These are phyloP conservation scores for Chlorocebus sabaeus DNA, from an alignment of 2,113 vertebrate species.

Conservation along the genomic window DNA sequence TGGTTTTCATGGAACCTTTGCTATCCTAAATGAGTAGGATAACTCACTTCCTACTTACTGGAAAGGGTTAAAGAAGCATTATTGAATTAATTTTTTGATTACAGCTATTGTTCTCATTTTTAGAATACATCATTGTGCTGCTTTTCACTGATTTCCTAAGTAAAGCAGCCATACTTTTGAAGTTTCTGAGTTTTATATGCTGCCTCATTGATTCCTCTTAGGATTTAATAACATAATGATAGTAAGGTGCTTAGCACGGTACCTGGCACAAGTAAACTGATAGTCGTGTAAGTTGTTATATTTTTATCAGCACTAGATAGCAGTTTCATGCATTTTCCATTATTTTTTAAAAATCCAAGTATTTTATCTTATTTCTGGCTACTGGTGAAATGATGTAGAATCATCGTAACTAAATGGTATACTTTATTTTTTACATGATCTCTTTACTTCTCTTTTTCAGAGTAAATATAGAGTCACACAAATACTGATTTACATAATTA, in stretches of 20 bases:
- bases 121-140: neutral
- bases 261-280: neutral
- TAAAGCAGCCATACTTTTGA: neutral
- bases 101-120: neutral
- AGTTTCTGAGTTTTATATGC: neutral
- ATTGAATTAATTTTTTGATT: neutral
- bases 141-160: neutral
- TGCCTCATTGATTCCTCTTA: conserved; percentile 10
- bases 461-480: neutral
- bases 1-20: neutral
- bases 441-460: neutral
- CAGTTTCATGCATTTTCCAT: neutral
- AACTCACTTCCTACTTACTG: neutral
- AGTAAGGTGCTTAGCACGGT: neutral
- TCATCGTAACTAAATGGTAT: neutral
- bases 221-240: neutral
- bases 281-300: neutral
- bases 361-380: neutral
- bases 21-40: no score
- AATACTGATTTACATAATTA: neutral
- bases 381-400: neutral
- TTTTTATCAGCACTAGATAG: neutral
- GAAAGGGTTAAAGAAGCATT: neutral
- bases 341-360: neutral
- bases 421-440: neutral